phyloP scores from a whole-genome alignment of 2,888 invertebrate genomes.

The Halocaridina rubra region DNA sequence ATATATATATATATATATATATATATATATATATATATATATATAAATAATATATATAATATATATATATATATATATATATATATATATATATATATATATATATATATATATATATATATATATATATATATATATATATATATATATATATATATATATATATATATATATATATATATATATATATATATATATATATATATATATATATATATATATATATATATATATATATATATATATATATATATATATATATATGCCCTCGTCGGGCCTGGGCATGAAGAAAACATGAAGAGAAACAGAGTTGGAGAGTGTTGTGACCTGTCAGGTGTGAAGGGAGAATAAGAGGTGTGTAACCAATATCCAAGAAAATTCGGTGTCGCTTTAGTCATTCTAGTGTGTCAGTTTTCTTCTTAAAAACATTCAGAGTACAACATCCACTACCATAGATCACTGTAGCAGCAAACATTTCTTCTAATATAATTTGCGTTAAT shows the following conservation, averaged over 20 bases:
- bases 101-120: slow-evolving; percentile 27
- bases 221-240: slow-evolving; percentile 39
- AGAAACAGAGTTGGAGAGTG: too few relatives aligned
- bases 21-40: background rate
- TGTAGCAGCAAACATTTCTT: background rate
- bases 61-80: slow-evolving; percentile 36
- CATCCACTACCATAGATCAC: background rate
- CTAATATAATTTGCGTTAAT: too few relatives aligned
- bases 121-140: slow-evolving; percentile 26
- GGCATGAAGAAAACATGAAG: too few relatives aligned
- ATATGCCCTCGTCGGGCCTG: too few relatives aligned
- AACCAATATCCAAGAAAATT: too few relatives aligned
- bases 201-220: slow-evolving; percentile 50
- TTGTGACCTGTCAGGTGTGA: too few relatives aligned
- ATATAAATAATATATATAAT: background rate
- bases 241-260: too few relatives aligned
- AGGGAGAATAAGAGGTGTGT: too few relatives aligned
- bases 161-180: slow-evolving; percentile 19
- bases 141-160: background rate
- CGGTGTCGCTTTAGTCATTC: too few relatives aligned
- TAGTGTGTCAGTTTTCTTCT: background rate
- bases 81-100: slow-evolving; percentile 29
- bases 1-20: too few relatives aligned
- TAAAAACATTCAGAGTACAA: background rate
- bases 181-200: slow-evolving; percentile 46